Conservation (phyloP, 2,888 invertebrate species). For the Cryptus viduatorius region DNA sequence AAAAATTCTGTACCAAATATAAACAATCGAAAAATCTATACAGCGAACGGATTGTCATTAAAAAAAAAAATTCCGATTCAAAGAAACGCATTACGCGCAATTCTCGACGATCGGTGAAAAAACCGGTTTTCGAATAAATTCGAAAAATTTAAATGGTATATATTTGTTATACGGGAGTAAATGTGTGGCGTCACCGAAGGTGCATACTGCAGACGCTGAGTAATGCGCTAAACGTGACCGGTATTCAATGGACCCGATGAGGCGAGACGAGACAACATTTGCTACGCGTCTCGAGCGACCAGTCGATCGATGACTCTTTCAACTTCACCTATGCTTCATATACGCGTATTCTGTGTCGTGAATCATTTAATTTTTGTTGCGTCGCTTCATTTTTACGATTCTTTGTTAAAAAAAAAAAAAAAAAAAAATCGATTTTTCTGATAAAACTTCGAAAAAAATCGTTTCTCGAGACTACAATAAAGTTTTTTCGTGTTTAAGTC, state of each 20-base stretch:
- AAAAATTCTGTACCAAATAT: neutral
- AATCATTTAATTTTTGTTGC: neutral
- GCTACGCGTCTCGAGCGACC: neutral
- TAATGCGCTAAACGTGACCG: neutral
- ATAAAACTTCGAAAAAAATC: neutral
- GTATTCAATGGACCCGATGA: conserved; percentile 8
- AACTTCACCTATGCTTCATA: neutral
- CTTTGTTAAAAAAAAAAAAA: too few relatives aligned
- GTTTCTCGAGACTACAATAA: neutral
- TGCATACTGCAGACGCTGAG: neutral
- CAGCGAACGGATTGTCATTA: neutral
- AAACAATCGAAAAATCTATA: neutral
- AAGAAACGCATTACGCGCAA: neutral
- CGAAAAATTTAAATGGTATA: neutral
- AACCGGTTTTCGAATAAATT: neutral
- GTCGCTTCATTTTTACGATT: neutral
- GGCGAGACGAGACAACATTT: conserved; percentile 5
- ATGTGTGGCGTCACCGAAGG: conserved; percentile 13
- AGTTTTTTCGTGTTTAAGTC: neutral
- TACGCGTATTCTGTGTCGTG: neutral
- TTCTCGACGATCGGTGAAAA: neutral
- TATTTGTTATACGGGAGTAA: neutral
- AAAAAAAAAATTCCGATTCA: neutral
- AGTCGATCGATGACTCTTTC: conserved; percentile 13
- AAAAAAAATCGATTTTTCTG: too few relatives aligned